phyloP scores from a whole-genome alignment of 2,888 invertebrate species.

The Argyresthia goedartella region DNA sequence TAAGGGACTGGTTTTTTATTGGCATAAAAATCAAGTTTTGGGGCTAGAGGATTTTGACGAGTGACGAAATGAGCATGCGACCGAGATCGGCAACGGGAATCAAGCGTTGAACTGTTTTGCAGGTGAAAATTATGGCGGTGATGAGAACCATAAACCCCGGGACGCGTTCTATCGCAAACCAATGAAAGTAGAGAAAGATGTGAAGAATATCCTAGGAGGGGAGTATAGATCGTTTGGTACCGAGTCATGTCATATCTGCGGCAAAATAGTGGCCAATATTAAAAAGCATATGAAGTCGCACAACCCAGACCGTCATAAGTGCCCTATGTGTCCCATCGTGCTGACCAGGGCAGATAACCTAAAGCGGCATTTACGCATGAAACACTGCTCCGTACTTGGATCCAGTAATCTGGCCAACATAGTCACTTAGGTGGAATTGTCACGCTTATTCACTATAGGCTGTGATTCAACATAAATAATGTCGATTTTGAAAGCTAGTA shows the following conservation, averaged over 20 bases:
- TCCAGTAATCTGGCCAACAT: constrained; percentile 51
- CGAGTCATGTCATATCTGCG: constrained; percentile 73
- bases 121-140: constrained; percentile 60
- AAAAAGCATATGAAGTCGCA: constrained; percentile 78
- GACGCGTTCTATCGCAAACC: constrained; percentile 44
- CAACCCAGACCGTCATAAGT: constrained; percentile 73
- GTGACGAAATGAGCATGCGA: constrained; percentile 20
- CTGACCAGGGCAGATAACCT: constrained; percentile 77
- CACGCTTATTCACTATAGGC: constrained; percentile 1
- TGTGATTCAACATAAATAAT: constrained; percentile 4
- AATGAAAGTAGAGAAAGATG: constrained; percentile 47
- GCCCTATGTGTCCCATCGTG: constrained; percentile 73
- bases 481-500: background rate
- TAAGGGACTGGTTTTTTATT: constrained; percentile 1
- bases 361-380: constrained; percentile 75
- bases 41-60: constrained; percentile 6
- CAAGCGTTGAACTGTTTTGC: constrained; percentile 41
- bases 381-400: constrained; percentile 62
- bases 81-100: constrained; percentile 28
- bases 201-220: constrained; percentile 42
- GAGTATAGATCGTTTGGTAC: constrained; percentile 40
- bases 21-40: background rate
- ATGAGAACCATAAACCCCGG: constrained; percentile 57
- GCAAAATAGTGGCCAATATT: constrained; percentile 75
- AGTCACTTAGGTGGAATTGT: constrained; percentile 31